Evolutionary conservation across 2,888 invertebrate species (phyloP), one percentile per base, ranked within the genome.

Genomic region (Harpalus rufipes): DNA sequence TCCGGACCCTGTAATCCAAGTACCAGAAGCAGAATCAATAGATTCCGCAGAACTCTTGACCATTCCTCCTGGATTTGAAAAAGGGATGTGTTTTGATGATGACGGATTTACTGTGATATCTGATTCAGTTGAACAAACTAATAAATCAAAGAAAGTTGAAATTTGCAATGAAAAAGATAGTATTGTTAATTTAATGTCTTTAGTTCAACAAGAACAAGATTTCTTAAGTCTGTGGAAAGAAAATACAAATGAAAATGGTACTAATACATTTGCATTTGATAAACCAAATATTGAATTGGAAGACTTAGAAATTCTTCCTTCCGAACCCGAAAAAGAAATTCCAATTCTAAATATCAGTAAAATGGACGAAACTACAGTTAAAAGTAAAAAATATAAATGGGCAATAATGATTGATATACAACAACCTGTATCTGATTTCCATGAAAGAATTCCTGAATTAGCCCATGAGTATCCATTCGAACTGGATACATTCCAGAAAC

Each of bases 401-500:
- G 98, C 98, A 0, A 95, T 97, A 89, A 93, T 96, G 90, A 93
- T 98, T 51, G 97, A 98, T 90, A 95, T 97, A 0, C 94, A 95
- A 0, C 93, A 94, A 81, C 96, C 97, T 0, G 95, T 98, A 0
- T 93, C 92, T 0, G 95, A 98, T 90, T 98, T 98, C 89, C 93
- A 95, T 76, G 94, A 96, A 87, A 93, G 93, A 88, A 94, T 98
- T 85, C 96, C 96, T 4, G 94, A 96, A 86, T 96, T 97, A 92
- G 98, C 98, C 0, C 95, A 96, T 89, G 93, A 93, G 85, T 98
- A 95, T 91, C 95, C 96, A 0, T 99, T 99, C 91, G 97, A 98
- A 88, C 92, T 99, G 89, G 99, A 99, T 91, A 96, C 94, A 25
- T 99, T 99, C 90, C 99, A 99, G 90, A 98, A 99, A 91, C 96